Evolutionary conservation across 2,888 invertebrate genomes (phyloP), one percentile per base, ranked within the genome.

Genomic region (Anodontia alba): DNA sequence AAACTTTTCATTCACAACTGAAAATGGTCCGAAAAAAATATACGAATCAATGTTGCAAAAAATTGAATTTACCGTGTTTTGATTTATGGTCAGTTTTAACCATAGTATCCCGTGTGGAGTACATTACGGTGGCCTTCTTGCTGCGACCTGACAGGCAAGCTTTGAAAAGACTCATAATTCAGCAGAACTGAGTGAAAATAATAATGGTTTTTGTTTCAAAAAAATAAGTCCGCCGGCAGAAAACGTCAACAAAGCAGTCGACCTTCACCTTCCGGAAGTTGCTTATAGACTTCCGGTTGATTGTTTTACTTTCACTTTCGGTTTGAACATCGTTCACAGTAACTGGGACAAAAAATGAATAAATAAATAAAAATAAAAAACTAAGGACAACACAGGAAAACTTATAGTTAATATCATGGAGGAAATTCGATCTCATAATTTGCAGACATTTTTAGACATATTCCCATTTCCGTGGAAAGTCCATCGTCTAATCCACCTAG

Each of bases 111-210:
- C 51, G 33, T 10, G 62, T 71, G 12, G 78, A 78, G 46, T 71
- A 78, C 72, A 66, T 78, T 1, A 66, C 74, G 10, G 62, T 42
- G 20, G 72, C 72, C 33, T 51, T 72, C 54, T 72, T 72, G 26
- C 72, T 72, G 15, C 36, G 29, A 26, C 72, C 72, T n/a, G 72
- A 72, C 29, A 72, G 54, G 33, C 72, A 72, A n/a, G 72, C 72
- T 51, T 72, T 72, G 54, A 72, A 72, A 10, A 72, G 51, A 36
- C 57, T 72, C 72, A 72, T 72, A n/a, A 20, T 29, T 57, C 7
- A n/a, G 12, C 38, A 38, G 12, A 5, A 38, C 38, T 38, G n/a
- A n/a, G n/a, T 8, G 8, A 43, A 43, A 43, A 49, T 49, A 5
- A 23, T 23, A 49, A 49, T 10, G 17, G 5, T 5, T 10, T 49